A percentile compares a stretch with the other conserved stretches of the same genome.
These are phyloP conservation scores for Pagetopsis macropterus DNA, from an alignment of 2,797 vertebrate species.

Conservation along the genomic window DNA sequence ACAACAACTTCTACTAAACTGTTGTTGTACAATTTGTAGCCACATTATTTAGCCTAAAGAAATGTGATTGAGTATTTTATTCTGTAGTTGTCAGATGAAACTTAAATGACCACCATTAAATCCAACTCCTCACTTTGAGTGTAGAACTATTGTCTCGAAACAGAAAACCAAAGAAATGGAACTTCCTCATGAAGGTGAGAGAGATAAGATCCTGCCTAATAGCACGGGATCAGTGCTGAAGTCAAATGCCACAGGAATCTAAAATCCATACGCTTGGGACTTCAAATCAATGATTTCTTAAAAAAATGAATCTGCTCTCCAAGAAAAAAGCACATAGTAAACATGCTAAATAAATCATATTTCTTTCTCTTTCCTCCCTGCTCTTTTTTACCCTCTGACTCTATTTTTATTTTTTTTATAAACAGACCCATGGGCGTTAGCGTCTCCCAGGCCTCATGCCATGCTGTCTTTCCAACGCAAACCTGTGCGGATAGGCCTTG, in stretches of 20 bases:
- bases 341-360: slow-evolving; percentile 86
- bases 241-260: slow-evolving; percentile 62
- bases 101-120: slow-evolving; percentile 53
- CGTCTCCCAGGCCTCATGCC: slow-evolving; percentile 77
- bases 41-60: slow-evolving; percentile 27
- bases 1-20: too few species aligned
- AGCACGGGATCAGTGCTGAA: slow-evolving; percentile 73
- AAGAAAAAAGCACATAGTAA: slow-evolving; percentile 81
- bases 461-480: slow-evolving; percentile 78
- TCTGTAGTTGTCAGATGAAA: slow-evolving; percentile 34
- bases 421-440: slow-evolving; percentile 72
- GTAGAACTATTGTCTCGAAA: slow-evolving; percentile 40
- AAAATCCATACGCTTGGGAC: slow-evolving; percentile 65
- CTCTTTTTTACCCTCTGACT: slow-evolving; percentile 38
- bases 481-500: slow-evolving; percentile 79
- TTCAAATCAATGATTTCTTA: slow-evolving; percentile 63
- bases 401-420: slow-evolving; percentile 55
- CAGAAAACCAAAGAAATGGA: slow-evolving; percentile 17
- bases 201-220: slow-evolving; percentile 60
- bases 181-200: slow-evolving; percentile 64
- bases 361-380: slow-evolving; percentile 61
- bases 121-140: slow-evolving; percentile 20
- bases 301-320: slow-evolving; percentile 73
- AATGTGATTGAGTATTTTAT: slow-evolving; percentile 38
- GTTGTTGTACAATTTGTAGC: slow-evolving; percentile 12